Conservation (phyloP, 2,888 invertebrate species). For the Parnassius apollo region DNA sequence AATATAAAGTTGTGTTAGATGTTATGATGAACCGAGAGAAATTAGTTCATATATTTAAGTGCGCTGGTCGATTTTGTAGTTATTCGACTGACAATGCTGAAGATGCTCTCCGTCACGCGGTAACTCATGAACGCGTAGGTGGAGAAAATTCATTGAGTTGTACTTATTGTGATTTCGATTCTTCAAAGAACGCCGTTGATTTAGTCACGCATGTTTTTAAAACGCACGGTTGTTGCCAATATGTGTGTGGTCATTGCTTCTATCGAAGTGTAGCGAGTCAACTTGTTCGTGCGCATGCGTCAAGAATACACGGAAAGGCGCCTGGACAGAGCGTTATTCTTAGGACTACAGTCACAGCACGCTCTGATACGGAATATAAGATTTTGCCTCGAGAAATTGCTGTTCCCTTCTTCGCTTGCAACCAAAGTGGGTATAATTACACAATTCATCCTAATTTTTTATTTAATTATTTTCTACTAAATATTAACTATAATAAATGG, state of each 20-base stretch:
- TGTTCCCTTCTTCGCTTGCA: constrained; percentile 57
- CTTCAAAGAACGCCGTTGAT: constrained; percentile 53
- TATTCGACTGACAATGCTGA: constrained; percentile 61
- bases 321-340: constrained; percentile 37
- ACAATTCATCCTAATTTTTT: constrained; percentile 1
- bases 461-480: background rate
- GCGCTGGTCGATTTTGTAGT: constrained; percentile 67
- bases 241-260: constrained; percentile 84
- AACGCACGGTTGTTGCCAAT: constrained; percentile 82
- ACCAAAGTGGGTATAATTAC: constrained; percentile 44
- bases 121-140: constrained; percentile 57
- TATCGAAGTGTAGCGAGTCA: constrained; percentile 83
- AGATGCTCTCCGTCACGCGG: constrained; percentile 60
- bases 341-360: constrained; percentile 38
- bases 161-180: constrained; percentile 78
- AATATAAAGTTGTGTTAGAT: constrained; percentile 64
- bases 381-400: constrained; percentile 56
- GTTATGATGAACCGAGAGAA: constrained; percentile 73
- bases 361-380: constrained; percentile 30
- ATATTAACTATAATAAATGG: background rate
- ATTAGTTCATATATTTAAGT: constrained; percentile 68
- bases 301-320: constrained; percentile 49
- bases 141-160: constrained; percentile 76
- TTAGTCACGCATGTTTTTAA: constrained; percentile 82
- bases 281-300: constrained; percentile 82